Evolutionary conservation across 2,113 vertebrate genomes (phyloP).

Genomic region (Onychostruthus taczanowskii): DNA sequence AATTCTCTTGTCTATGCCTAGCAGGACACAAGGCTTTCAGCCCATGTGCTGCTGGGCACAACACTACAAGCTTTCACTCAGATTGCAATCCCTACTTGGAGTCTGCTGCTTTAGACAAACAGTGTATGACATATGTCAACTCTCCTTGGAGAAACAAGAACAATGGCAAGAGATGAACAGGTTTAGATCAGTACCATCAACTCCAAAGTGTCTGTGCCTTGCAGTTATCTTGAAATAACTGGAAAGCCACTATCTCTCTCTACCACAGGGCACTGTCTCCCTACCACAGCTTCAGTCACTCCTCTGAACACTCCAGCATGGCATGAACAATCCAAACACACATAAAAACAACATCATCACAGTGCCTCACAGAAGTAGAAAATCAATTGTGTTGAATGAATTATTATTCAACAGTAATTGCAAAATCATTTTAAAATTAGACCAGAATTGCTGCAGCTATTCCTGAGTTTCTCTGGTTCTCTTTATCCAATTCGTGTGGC

Average conservation of each 20-base stretch:
- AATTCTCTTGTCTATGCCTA: background rate
- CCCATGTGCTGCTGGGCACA: background rate
- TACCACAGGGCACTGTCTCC: background rate
- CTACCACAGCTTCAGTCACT: background rate
- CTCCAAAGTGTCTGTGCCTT: background rate
- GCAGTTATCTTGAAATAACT: background rate
- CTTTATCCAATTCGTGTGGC: background rate
- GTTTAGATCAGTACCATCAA: background rate
- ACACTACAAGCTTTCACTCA: background rate
- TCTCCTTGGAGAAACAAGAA: background rate
- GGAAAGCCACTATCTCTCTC: background rate
- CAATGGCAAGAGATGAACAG: background rate
- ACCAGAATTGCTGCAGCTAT: background rate
- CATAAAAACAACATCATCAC: conserved; percentile 1
- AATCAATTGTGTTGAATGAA: background rate
- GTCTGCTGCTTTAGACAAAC: background rate
- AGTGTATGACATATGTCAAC: background rate
- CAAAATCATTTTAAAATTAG: conserved; percentile 30
- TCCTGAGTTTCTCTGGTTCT: background rate
- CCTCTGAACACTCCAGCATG: background rate
- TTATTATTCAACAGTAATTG: background rate
- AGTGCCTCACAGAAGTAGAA: conserved; percentile 6
- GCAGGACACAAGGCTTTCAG: background rate
- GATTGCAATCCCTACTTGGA: background rate
- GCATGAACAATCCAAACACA: background rate